Conservation (phyloP, 2,888 invertebrate genomes). For the Philaethria dido region DNA sequence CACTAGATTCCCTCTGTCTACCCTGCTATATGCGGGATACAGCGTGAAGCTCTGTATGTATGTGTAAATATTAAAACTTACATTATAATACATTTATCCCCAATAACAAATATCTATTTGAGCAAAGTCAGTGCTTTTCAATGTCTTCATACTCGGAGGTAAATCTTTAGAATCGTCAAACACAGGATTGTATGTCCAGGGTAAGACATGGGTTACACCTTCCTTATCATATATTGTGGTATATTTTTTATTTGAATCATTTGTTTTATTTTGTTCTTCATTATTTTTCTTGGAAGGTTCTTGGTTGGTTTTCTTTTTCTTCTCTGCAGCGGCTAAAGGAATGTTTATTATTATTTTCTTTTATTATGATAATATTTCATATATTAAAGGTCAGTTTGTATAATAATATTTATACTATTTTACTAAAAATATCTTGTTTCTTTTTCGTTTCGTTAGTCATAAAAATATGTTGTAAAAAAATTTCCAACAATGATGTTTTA, state of each 20-base stretch:
- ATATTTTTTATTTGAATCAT: conserved; percentile 45
- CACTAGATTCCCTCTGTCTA: too few relatives aligned
- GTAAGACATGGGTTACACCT: conserved; percentile 70
- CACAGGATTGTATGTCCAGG: conserved; percentile 82
- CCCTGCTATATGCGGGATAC: too few relatives aligned
- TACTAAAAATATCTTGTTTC: too few relatives aligned
- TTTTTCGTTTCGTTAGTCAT: too few relatives aligned
- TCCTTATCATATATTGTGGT: conserved; percentile 63
- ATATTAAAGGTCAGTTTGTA: too few relatives aligned
- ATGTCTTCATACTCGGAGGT: conserved; percentile 85
- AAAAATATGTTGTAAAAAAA: too few relatives aligned
- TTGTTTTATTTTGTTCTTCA: background rate
- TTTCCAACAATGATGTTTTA: too few relatives aligned
- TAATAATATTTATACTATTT: too few relatives aligned
- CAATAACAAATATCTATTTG: conserved; percentile 80
- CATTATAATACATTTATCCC: conserved; percentile 64
- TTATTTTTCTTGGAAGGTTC: background rate
- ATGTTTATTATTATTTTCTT: conserved; percentile 36
- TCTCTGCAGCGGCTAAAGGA: conserved; percentile 7
- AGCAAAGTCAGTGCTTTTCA: conserved; percentile 80
- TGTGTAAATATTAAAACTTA: too few relatives aligned
- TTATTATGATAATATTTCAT: too few relatives aligned
- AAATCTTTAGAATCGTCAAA: conserved; percentile 75
- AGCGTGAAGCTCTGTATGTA: background rate
- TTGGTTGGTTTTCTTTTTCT: background rate